These are phyloP conservation scores for Dryoscopus gambensis DNA, from an alignment of 2,113 vertebrate species.

Conservation along the genomic window DNA sequence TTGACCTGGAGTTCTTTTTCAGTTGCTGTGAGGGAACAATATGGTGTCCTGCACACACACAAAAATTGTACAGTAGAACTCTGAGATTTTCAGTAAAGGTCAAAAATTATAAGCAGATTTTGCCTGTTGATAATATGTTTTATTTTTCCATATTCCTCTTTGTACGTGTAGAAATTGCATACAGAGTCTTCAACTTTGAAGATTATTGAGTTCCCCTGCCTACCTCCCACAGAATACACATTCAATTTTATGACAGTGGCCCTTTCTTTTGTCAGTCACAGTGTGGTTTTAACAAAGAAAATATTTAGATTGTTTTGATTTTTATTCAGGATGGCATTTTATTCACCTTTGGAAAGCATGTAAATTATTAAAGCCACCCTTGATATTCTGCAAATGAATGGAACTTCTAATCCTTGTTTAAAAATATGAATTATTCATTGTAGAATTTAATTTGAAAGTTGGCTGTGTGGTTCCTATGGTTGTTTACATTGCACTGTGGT, in stretches of 20 bases:
- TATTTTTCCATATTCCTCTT: not conserved
- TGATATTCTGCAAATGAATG: constrained; percentile 43
- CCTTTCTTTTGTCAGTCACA: not conserved
- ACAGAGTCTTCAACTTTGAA: not conserved
- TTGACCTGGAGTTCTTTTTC: not conserved
- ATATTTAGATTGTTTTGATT: constrained; percentile 49
- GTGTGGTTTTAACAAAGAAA: not conserved
- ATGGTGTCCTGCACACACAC: not conserved
- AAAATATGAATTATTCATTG: constrained; percentile 71
- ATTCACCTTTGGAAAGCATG: constrained; percentile 36
- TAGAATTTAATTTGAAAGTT: constrained; percentile 63
- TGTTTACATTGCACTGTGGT: constrained; percentile 29
- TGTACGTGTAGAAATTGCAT: not conserved
- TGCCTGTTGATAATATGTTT: not conserved
- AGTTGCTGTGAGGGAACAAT: not conserved
- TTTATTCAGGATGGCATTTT: constrained; percentile 43
- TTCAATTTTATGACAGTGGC: not conserved
- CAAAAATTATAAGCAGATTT: not conserved
- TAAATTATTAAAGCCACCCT: constrained; percentile 59
- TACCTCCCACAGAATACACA: not conserved
- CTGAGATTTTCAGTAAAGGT: not conserved
- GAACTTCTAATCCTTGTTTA: constrained; percentile 51
- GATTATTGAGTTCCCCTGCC: not conserved
- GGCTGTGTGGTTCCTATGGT: not conserved
- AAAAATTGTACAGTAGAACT: not conserved